These are phyloP conservation scores for Ameiurus melas DNA, from an alignment of 2,113 vertebrate species.

Conservation along the genomic window DNA sequence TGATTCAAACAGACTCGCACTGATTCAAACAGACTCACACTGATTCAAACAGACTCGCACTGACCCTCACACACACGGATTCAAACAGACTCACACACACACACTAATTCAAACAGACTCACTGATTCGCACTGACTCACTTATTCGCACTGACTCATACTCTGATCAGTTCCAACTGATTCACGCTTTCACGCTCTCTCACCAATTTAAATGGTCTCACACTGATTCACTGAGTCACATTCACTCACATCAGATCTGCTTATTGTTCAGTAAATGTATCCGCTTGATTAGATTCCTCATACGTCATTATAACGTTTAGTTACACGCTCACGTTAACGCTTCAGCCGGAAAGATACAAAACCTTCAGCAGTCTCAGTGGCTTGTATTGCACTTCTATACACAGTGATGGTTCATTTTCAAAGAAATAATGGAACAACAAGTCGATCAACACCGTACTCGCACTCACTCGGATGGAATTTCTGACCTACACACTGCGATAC, in stretches of 20 bases:
- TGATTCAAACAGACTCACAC: no score
- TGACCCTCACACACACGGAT: background rate
- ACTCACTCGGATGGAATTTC: background rate
- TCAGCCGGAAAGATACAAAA: background rate
- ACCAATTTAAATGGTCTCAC: background rate
- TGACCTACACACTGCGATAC: background rate
- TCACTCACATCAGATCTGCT: background rate
- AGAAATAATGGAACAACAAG: background rate
- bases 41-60: background rate
- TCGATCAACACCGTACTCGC: background rate
- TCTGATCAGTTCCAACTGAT: background rate
- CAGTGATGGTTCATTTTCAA: background rate
- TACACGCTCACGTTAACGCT: no score
- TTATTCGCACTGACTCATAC: no score
- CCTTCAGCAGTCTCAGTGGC: background rate
- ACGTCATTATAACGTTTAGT: background rate
- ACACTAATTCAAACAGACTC: background rate
- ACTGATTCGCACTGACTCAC: background rate
- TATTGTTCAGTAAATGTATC: background rate
- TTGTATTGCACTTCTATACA: background rate
- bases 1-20: no score
- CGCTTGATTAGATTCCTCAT: background rate
- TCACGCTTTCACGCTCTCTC: background rate
- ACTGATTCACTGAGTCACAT: constrained; percentile 7
- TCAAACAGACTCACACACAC: no score